A percentile compares a stretch with the other conserved stretches of the same genome.
phyloP scores from a whole-genome alignment of 2,113 vertebrate genomes.

The Opisthocomus hoazin region DNA sequence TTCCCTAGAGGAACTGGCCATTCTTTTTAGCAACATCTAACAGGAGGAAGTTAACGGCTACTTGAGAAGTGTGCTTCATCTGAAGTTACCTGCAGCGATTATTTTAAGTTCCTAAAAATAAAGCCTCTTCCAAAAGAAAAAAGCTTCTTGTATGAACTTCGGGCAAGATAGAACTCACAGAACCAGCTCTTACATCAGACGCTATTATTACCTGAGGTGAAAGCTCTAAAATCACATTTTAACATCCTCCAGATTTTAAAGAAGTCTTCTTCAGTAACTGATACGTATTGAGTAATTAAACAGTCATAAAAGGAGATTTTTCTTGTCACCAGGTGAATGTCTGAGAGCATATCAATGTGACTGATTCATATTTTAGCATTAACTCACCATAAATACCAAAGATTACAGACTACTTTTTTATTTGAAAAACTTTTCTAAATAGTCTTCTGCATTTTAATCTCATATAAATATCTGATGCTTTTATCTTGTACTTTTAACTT shows the following conservation, averaged over 20 bases:
- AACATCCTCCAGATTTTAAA: background rate
- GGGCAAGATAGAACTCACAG: background rate
- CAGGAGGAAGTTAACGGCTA: background rate
- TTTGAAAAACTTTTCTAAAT: background rate
- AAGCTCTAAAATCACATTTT: background rate
- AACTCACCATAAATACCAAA: background rate
- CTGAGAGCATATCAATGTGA: background rate
- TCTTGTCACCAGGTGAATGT: background rate
- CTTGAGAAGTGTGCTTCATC: background rate
- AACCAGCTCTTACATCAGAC: background rate
- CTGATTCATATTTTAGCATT: background rate
- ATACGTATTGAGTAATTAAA: background rate
- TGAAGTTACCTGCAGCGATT: background rate
- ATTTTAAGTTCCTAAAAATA: background rate
- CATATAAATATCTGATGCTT: background rate
- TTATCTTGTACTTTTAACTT: conserved; percentile 7
- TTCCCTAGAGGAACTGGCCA: background rate
- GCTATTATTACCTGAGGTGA: background rate
- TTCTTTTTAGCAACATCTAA: background rate
- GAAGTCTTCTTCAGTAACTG: background rate
- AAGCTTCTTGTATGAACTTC: background rate
- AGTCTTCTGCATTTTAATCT: background rate
- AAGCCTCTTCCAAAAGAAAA: background rate
- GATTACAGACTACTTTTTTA: background rate
- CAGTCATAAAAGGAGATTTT: background rate